Conservation (phyloP, 2,797 vertebrate genomes). For the Lacerta viridis region DNA sequence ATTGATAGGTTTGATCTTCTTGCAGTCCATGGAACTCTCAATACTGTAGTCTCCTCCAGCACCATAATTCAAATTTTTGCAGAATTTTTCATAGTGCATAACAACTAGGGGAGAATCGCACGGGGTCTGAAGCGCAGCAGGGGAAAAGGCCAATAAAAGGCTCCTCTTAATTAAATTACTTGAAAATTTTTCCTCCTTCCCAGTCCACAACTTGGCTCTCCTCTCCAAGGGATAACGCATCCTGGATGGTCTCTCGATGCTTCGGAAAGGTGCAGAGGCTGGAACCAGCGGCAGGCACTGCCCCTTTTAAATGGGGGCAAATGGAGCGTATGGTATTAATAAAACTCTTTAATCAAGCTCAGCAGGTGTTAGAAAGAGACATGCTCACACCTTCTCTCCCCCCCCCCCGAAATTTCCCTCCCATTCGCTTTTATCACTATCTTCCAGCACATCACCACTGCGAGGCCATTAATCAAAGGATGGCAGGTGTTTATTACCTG, state of each 20-base stretch:
- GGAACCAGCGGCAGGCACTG: not conserved
- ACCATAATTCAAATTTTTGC: no score
- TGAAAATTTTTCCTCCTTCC: not conserved
- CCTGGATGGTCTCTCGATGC: not conserved
- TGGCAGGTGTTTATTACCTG: conserved; percentile 67
- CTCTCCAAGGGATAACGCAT: not conserved
- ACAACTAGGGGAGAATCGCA: not conserved
- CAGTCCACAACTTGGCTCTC: not conserved
- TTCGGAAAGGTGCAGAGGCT: not conserved
- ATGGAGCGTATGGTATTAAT: not conserved
- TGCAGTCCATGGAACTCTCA: no score
- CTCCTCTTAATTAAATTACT: not conserved
- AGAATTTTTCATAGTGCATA: not conserved
- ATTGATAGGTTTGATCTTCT: no score
- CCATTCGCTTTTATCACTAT: conserved; percentile 63
- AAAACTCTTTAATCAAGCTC: conserved; percentile 50
- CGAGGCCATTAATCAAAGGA: conserved; percentile 53
- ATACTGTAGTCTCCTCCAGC: no score
- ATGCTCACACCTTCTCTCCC: conserved; percentile 54
- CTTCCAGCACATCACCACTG: conserved; percentile 50
- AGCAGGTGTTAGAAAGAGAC: conserved; percentile 36
- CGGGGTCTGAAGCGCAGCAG: not conserved
- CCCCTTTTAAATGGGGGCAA: not conserved
- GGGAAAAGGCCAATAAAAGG: not conserved
- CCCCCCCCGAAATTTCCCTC: not conserved